These are phyloP conservation scores for Brachypterus glaber DNA, from an alignment of 2,888 invertebrate species.

Conservation along the genomic window DNA sequence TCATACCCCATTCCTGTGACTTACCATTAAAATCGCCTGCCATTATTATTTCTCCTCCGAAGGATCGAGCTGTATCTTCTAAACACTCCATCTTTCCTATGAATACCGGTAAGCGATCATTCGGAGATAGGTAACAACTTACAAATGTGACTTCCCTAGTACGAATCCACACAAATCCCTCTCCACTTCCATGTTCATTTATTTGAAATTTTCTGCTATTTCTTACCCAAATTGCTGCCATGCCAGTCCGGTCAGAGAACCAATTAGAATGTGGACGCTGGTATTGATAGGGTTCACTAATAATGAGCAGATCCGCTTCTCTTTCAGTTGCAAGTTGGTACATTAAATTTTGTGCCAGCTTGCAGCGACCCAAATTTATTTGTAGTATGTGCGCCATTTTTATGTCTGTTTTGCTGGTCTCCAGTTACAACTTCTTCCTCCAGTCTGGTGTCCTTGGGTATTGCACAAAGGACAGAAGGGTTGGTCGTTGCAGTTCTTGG, in stretches of 20 bases:
- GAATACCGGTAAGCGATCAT: background rate
- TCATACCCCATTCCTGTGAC: no score
- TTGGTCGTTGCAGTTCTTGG: no score
- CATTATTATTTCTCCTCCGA: background rate
- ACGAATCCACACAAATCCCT: background rate
- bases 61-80: background rate
- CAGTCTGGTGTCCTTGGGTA: no score
- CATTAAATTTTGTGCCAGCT: no score
- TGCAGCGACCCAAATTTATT: no score
- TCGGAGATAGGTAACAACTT: background rate
- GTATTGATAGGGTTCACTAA: background rate
- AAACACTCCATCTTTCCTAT: no score
- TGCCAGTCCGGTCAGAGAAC: background rate
- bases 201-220: background rate
- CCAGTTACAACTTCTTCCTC: no score
- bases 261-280: background rate
- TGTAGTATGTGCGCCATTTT: no score
- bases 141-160: background rate
- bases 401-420: no score
- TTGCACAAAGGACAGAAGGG: no score
- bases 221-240: background rate
- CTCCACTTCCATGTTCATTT: background rate
- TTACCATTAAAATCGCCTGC: no score
- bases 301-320: background rate
- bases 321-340: background rate